A percentile compares a stretch with the other conserved stretches of the same genome.
These are phyloP conservation scores for Cottus gobio DNA, from an alignment of 2,113 vertebrate genomes.

Conservation along the genomic window DNA sequence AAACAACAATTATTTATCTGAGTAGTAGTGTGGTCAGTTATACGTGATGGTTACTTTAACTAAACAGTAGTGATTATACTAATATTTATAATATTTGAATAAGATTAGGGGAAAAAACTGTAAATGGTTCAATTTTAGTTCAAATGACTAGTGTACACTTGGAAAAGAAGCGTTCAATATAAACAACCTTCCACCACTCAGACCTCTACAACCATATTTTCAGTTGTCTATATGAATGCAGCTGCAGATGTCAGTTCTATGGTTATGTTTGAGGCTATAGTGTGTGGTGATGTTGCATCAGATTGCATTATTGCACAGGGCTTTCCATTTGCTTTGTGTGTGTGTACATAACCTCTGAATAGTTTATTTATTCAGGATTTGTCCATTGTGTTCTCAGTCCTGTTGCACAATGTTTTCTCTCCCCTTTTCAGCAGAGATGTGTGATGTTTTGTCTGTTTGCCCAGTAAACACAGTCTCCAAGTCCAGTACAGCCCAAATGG, in stretches of 20 bases:
- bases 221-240: not conserved
- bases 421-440: slow-evolving; percentile 42
- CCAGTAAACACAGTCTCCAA: slow-evolving; percentile 41
- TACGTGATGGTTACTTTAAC: not conserved
- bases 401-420: slow-evolving; percentile 22
- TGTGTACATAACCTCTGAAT: not conserved
- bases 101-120: not conserved
- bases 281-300: slow-evolving; percentile 13
- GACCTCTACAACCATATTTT: not conserved
- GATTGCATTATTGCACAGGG: slow-evolving; percentile 3
- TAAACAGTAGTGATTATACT: not conserved
- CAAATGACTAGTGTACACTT: not conserved
- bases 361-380: slow-evolving; percentile 2
- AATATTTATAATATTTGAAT: not conserved
- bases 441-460: slow-evolving; percentile 37
- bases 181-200: not conserved
- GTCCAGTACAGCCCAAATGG: slow-evolving; percentile 38
- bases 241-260: not conserved
- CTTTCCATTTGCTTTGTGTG: not conserved
- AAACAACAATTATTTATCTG: not conserved
- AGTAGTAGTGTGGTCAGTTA: not conserved
- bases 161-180: not conserved
- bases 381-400: not conserved
- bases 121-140: not conserved
- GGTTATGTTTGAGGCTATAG: not conserved